These are phyloP conservation scores for Merluccius polli DNA, from an alignment of 2,797 vertebrate genomes.

Conservation along the genomic window DNA sequence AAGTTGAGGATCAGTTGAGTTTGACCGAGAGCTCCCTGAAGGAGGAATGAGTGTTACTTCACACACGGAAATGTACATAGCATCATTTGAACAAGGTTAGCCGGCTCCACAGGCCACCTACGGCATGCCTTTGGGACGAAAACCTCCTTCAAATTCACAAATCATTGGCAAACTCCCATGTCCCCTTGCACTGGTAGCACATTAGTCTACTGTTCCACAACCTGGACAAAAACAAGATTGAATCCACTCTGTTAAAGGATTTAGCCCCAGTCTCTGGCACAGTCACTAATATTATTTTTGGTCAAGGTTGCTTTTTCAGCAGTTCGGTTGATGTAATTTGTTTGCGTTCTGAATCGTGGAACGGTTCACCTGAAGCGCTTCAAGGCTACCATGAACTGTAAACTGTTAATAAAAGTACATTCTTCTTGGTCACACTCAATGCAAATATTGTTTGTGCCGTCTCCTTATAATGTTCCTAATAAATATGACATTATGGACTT, in stretches of 20 bases:
- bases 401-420: not conserved
- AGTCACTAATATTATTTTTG: not conserved
- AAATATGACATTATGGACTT: not conserved
- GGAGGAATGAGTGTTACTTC: not conserved
- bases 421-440: not conserved
- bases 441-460: too few relatives aligned
- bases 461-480: not conserved
- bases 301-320: not conserved
- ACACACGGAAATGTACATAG: not conserved
- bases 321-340: not conserved
- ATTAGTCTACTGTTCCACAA: not conserved
- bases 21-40: not conserved
- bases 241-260: not conserved
- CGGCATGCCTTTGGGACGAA: not conserved
- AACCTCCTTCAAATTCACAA: not conserved
- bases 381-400: not conserved
- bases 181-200: not conserved
- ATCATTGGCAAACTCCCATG: not conserved
- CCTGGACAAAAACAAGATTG: not conserved
- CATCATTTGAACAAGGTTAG: not conserved
- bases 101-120: too few relatives aligned
- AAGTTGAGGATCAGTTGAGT: not conserved
- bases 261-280: not conserved
- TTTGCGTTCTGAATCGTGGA: not conserved
- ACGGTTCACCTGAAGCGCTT: not conserved